These are phyloP conservation scores for Chymomyza procnemis DNA, from an alignment of 2,888 invertebrate species.

Conservation along the genomic window DNA sequence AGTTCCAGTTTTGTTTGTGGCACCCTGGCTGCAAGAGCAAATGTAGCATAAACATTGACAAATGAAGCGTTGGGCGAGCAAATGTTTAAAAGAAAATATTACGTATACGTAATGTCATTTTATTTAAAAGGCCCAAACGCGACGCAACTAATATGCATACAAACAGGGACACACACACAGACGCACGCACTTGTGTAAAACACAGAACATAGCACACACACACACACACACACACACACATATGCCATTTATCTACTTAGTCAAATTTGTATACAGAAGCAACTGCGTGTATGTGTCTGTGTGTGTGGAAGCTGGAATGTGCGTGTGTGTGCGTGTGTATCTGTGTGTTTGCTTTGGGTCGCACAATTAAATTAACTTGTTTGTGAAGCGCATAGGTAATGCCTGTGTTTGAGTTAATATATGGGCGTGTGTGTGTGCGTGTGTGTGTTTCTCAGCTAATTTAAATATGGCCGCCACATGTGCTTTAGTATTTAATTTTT, in stretches of 20 bases:
- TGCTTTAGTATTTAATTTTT: not conserved
- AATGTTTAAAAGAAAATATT: constrained; percentile 29
- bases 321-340: not conserved
- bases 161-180: not conserved
- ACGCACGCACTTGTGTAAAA: not conserved
- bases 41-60: constrained; percentile 36
- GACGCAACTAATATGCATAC: not conserved
- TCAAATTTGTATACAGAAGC: not conserved
- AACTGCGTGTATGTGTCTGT: constrained; percentile 7
- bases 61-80: constrained; percentile 46
- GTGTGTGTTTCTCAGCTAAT: constrained; percentile 17
- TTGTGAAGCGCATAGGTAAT: constrained; percentile 25
- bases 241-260: constrained; percentile 55
- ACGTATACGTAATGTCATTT: constrained; percentile 33
- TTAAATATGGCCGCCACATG: constrained; percentile 16
- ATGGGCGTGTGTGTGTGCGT: not conserved
- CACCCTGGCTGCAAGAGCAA: not conserved
- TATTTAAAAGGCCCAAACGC: not conserved
- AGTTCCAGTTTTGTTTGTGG: not conserved
- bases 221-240: constrained; percentile 37
- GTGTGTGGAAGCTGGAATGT: not conserved
- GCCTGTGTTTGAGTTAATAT: constrained; percentile 1
- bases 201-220: no score
- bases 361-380: constrained; percentile 57
- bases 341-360: constrained; percentile 6